These are phyloP conservation scores for Anguilla obscura DNA, from an alignment of 2,797 vertebrate genomes.

Conservation along the genomic window DNA sequence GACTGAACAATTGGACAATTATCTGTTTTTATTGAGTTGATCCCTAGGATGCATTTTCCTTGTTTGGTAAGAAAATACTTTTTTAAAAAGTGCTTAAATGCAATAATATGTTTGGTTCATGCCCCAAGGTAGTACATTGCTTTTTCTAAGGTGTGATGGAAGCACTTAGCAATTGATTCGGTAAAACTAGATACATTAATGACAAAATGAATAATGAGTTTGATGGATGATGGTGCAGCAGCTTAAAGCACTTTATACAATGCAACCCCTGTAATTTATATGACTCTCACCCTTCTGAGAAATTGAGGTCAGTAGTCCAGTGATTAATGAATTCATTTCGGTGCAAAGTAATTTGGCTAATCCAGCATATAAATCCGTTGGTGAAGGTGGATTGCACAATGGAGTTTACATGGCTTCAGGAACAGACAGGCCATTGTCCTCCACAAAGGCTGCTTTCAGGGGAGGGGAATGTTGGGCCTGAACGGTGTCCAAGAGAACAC, in stretches of 20 bases:
- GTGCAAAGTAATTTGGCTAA: not conserved
- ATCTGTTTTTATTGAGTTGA: not conserved
- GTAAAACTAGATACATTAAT: not conserved
- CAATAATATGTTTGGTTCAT: not conserved
- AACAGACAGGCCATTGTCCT: constrained; percentile 54
- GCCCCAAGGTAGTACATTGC: not conserved
- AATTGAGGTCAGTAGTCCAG: not conserved
- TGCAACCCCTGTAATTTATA: not conserved
- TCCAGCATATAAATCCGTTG: not conserved
- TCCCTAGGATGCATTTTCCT: not conserved
- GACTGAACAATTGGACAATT: not conserved
- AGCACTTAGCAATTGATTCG: not conserved
- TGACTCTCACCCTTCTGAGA: not conserved
- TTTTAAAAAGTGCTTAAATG: not conserved
- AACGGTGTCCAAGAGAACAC: constrained; percentile 47
- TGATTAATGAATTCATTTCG: constrained; percentile 14
- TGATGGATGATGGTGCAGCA: not conserved
- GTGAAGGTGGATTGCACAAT: constrained; percentile 10
- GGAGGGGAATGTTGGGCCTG: constrained; percentile 30
- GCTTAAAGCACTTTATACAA: not conserved
- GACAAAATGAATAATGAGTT: not conserved
- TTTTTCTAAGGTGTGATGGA: not conserved
- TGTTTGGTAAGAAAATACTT: not conserved
- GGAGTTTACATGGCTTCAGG: constrained; percentile 30
- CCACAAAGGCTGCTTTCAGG: constrained; percentile 51